Evolutionary conservation across 1,140 invertebrate species (phyloP).

Genomic region (Metopolophium dirhodum): DNA sequence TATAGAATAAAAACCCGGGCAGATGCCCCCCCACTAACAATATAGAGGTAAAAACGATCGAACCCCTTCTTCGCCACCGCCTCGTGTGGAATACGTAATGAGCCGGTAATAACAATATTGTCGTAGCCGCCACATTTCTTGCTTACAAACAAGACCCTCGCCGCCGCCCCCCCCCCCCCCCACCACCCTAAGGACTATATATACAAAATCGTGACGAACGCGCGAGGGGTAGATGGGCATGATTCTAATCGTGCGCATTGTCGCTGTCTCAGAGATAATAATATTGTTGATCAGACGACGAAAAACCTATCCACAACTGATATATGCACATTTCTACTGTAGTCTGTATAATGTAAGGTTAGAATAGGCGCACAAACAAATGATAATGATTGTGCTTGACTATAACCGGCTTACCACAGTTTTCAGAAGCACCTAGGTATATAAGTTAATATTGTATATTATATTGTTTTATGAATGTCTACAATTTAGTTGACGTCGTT

Average conservation of each 20-base stretch:
- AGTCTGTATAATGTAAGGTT: not conserved
- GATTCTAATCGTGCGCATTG: not conserved
- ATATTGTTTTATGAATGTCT: no score
- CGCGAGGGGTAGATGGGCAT: not conserved
- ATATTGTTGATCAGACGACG: not conserved
- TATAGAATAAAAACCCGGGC: not conserved
- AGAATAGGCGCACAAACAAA: not conserved
- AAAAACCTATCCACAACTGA: not conserved
- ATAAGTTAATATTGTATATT: no score
- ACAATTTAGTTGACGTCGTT: no score
- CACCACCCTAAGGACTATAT: not conserved
- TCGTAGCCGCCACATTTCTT: not conserved
- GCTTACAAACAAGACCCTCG: not conserved
- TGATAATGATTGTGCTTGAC: not conserved
- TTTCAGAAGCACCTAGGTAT: not conserved
- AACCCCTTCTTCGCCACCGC: not conserved
- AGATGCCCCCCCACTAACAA: not conserved
- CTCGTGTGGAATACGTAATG: not conserved
- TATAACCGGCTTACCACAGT: not conserved
- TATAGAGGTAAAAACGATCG: not conserved
- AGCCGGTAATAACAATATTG: not conserved
- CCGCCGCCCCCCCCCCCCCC: no score
- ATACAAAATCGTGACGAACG: not conserved
- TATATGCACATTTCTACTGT: not conserved
- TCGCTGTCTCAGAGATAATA: not conserved